phyloP scores from a whole-genome alignment of 2,113 vertebrate species.

The Pteropus alecto region DNA sequence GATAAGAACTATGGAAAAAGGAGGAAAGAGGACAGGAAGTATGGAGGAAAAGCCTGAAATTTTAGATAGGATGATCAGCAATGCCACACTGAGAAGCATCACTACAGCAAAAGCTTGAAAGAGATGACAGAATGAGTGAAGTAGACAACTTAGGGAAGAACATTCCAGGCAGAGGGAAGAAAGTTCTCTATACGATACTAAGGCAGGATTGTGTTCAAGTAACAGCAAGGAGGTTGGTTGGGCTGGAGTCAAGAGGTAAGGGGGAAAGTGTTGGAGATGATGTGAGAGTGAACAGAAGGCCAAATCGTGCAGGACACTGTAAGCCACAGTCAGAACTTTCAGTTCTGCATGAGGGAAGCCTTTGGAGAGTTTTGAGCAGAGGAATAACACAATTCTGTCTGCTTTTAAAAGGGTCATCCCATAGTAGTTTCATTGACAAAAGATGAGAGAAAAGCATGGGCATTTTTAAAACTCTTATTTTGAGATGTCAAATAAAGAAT shows the following conservation, averaged over 20 bases:
- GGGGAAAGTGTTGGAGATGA: background rate
- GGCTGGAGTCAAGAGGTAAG: background rate
- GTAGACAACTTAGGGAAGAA: too few species aligned
- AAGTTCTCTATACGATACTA: background rate
- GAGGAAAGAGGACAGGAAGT: background rate
- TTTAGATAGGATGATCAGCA: background rate
- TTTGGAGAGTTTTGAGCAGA: background rate
- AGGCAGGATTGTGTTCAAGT: background rate
- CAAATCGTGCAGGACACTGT: background rate
- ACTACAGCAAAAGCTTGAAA: too few species aligned
- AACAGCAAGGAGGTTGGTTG: background rate
- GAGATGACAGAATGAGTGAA: too few species aligned
- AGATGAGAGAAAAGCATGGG: background rate
- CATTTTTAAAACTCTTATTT: background rate
- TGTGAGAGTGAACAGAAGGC: background rate
- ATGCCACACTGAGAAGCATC: too few species aligned
- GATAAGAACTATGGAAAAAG: background rate
- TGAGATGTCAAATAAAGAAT: background rate
- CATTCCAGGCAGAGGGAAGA: background rate
- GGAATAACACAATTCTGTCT: background rate
- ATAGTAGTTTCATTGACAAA: background rate
- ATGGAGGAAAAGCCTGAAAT: background rate
- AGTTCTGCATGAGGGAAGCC: background rate
- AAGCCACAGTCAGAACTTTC: background rate
- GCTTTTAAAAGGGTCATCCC: background rate